Evolutionary conservation across 30 jellyfish, hydroid and myxozoan genomes (phyloP).

Genomic region (Chrysaora quinquecirrha): DNA sequence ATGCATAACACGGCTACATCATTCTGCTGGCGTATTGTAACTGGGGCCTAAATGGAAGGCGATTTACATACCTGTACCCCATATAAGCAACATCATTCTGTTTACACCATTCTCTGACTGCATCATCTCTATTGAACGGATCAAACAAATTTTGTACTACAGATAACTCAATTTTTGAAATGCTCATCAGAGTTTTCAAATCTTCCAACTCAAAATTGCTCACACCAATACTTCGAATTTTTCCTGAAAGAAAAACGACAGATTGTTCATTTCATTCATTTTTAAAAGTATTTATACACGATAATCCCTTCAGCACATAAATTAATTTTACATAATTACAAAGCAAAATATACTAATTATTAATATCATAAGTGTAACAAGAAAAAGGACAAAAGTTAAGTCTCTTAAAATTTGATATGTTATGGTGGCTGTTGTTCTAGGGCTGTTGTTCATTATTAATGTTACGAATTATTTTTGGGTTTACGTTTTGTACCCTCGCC

Average conservation of each 20-base stretch:
- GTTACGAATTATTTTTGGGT: no score
- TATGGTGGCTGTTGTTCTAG: no score
- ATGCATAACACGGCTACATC: no score
- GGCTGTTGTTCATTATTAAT: no score
- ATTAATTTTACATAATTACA: background rate
- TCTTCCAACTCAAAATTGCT: slow-evolving; percentile 75
- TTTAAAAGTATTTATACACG: no score
- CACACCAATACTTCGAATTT: slow-evolving; percentile 71
- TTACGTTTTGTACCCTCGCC: no score
- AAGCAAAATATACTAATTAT: no score
- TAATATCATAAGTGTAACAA: background rate
- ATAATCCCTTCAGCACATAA: background rate
- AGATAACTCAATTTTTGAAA: slow-evolving; percentile 29
- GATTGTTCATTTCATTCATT: background rate
- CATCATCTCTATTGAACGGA: slow-evolving; percentile 69
- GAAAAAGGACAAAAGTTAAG: background rate
- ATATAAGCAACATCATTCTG: slow-evolving; percentile 68
- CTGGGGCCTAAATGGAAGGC: no score
- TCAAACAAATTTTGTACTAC: slow-evolving; percentile 79
- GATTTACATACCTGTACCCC: slow-evolving; percentile 72
- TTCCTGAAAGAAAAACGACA: slow-evolving; percentile 31
- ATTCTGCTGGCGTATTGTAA: no score
- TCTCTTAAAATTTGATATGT: no score
- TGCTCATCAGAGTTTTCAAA: slow-evolving; percentile 20
- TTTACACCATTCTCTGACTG: slow-evolving; percentile 68